phyloP scores from a whole-genome alignment of 2,888 invertebrate species.

The Leptinotarsa peninsularis region DNA sequence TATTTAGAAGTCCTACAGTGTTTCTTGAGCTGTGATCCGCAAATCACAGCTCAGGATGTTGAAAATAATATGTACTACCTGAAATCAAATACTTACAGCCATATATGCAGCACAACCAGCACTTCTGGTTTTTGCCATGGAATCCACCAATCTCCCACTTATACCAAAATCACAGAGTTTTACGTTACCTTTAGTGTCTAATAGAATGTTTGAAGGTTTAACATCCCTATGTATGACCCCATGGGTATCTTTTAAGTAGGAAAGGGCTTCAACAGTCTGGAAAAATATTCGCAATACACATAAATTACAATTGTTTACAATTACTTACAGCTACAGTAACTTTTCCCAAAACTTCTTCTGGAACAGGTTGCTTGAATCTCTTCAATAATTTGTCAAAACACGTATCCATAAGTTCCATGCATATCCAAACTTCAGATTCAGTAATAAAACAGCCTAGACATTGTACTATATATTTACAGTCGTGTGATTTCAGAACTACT shows the following conservation, averaged over 20 bases:
- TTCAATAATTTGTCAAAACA: constrained; percentile 98
- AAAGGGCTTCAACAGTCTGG: constrained; percentile 93
- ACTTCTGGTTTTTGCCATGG: constrained; percentile 96
- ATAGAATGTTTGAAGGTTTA: constrained; percentile 97
- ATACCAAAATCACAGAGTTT: constrained; percentile 99
- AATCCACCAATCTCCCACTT: constrained; percentile 96
- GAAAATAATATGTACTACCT: too few species aligned
- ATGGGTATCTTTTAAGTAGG: constrained; percentile 97
- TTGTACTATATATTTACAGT: constrained; percentile 96
- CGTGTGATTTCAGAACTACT: constrained; percentile 96
- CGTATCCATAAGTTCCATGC: constrained; percentile 99
- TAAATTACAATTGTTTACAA: constrained; percentile 2
- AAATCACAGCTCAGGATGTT: too few species aligned
- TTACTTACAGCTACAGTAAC: constrained; percentile 90
- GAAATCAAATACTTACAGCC: constrained; percentile 79
- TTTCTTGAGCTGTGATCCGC: too few species aligned
- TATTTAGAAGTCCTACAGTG: too few species aligned
- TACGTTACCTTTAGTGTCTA: constrained; percentile 94
- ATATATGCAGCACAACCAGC: constrained; percentile 99
- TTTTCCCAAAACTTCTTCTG: constrained; percentile 96
- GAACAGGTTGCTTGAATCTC: constrained; percentile 87
- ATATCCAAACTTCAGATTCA: constrained; percentile 98
- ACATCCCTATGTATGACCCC: constrained; percentile 98
- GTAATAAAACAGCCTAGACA: constrained; percentile 98
- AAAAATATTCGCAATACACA: constrained; percentile 46